Evolutionary conservation across 2,888 invertebrate species (phyloP).

Genomic region (Hemithea aestivaria): DNA sequence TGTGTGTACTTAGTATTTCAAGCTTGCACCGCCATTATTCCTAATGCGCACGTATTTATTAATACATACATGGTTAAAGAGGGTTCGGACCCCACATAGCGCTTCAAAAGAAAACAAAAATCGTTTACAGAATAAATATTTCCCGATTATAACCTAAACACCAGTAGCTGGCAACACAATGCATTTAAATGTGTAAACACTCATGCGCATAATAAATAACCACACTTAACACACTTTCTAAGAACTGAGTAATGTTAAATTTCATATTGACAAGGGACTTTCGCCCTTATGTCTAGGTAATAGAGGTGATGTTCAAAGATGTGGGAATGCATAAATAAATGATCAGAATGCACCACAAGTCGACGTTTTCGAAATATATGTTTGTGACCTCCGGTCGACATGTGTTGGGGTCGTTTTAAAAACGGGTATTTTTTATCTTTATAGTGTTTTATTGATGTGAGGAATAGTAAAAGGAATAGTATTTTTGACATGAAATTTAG

Average conservation of each 20-base stretch:
- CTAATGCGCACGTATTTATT: background rate
- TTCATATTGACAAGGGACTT: conserved; percentile 13
- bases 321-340: conserved; percentile 11
- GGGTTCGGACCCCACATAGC: conserved; percentile 42
- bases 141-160: conserved; percentile 47
- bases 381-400: conserved; percentile 26
- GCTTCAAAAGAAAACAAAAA: conserved; percentile 43
- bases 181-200: conserved; percentile 53
- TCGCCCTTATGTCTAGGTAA: conserved; percentile 7
- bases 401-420: conserved; percentile 33
- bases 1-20: background rate
- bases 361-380: conserved; percentile 37
- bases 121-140: conserved; percentile 49
- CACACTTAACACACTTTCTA: conserved; percentile 46
- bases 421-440: conserved; percentile 33
- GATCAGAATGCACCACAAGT: conserved; percentile 30
- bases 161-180: conserved; percentile 52
- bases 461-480: no score
- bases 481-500: no score
- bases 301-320: conserved; percentile 1
- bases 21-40: no score
- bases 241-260: conserved; percentile 40
- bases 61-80: conserved; percentile 8
- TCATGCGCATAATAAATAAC: conserved; percentile 48
- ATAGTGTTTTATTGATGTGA: no score